Base-by-base conservation (phyloP, 1,140 invertebrate species). In the Doryteuthis pealeii region DNA sequence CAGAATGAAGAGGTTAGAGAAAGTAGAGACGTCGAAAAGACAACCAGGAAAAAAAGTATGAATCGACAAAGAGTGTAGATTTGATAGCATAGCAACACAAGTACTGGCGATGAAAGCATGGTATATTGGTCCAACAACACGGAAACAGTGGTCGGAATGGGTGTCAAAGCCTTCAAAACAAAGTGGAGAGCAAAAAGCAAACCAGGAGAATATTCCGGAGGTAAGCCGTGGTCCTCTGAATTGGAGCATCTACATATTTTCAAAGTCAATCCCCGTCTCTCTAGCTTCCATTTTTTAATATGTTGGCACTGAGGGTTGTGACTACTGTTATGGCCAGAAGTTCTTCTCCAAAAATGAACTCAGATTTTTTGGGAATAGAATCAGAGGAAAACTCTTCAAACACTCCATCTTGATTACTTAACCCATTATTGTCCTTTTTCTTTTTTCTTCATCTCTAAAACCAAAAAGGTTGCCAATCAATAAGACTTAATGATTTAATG, bases 121-220 rank as follows among this genome's bases (percentile, higher is more conserved):
- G 78, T 90, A 45, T 89, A 88, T 80, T n/a, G 92, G 92, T 26
- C 91, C 92, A 4, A 93, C 92, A 49, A 94, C 93, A 1, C 88
- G 93, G 12, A 89, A 91, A 78, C 92, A 92, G 45, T 94, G 93
- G 93, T 92, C 91, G 30, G 92, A 93, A 84, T 93, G 91, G 90
- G 82, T 88, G 70, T 70, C 78, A 73, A 84, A 81, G 71, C 79
- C 82, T 54, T 70, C 71, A 54, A 70, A 68, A 32, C 73, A 78
- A 31, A 77, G 76, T 49, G 73, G 73, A 28, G 78, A 78, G 31
- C 54, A 62, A 62, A 76, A 78, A 33, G 80, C 80, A 74, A 82
- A 85, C 69, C 80, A 80, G 76, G 82, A 84, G 74, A 81, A 77
- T 78, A 78, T 76, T 76, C 77, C 75, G 76, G 72, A 70, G 68